Base-by-base conservation (phyloP, 2,113 vertebrate species). In the Strix uralensis region DNA sequence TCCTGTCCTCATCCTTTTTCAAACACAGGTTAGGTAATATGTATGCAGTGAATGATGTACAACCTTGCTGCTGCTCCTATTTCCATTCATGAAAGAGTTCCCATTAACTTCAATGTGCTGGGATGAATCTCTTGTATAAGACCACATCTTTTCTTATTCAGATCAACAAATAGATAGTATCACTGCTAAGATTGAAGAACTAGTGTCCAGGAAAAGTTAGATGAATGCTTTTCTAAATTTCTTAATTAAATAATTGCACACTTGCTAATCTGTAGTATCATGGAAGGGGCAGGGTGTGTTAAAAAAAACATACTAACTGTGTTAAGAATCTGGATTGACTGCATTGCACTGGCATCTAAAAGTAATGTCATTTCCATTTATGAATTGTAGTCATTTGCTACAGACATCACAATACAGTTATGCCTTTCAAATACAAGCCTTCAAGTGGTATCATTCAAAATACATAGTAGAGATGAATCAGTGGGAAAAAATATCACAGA, bases 241-340 rank as follows among this genome's bases (percentile, higher is more conserved):
- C 40, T 65, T n/a, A 46, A 72, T 72, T 38, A 82, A 88, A 84
- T 83, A 75, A 77, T 30, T 72, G 27, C 6, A 81, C 21, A 26
- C 7, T 70, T 88, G 72, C 32, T 67, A 85, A 72, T 38, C 19
- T 54, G 18, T 30, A 73, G 23, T 65, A 63, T 61, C 26, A 57
- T 3, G 5, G 19, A 4, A 5, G 3, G 14, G 3, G 4, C 40
- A 13, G 4, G 10, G 3, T 11, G 2, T 13, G 2, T 16, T 32
- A 6, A 34, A 62, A 74, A 61, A 23, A 66, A 23, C 25, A 23
- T 15, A 32, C 3, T 5, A 46, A 63, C 44, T 26, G 2, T 62
- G 7, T 81, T 71, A 86, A 81, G 42, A 75, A 87, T 78, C 18
- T 11, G 49, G 30, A 49, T 1, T 58, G 49, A 54, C 14, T 65